These are phyloP conservation scores for Rhynchotus rufescens DNA, from an alignment of 2,797 vertebrate genomes.

Conservation along the genomic window DNA sequence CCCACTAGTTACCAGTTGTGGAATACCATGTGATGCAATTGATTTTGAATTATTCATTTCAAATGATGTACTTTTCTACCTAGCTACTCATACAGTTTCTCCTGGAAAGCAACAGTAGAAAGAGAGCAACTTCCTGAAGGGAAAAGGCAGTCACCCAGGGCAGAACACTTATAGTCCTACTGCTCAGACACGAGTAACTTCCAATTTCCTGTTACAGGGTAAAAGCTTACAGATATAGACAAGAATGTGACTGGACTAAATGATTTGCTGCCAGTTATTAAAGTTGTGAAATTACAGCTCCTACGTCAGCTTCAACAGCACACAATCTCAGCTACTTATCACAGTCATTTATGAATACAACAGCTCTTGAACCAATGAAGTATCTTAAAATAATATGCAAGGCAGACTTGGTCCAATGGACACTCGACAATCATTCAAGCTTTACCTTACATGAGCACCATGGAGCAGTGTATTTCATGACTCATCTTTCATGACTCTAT, in stretches of 20 bases:
- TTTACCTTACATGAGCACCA: rapidly evolving
- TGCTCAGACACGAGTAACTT: neutral
- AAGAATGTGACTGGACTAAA: neutral
- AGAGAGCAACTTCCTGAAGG: neutral
- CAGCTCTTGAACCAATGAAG: neutral
- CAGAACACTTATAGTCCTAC: neutral
- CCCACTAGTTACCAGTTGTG: neutral
- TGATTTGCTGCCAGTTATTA: neutral
- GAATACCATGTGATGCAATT: neutral
- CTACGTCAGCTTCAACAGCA: neutral
- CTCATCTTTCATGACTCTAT: neutral
- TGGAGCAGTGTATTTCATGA: neutral
- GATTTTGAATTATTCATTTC: neutral
- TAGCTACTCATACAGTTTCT: neutral
- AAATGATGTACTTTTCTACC: rapidly evolving
- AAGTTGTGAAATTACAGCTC: neutral
- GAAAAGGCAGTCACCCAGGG: neutral
- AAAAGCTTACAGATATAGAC: neutral
- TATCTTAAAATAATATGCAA: neutral
- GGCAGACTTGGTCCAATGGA: neutral
- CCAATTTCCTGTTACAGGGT: neutral
- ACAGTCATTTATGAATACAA: rapidly evolving
- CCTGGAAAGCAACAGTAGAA: neutral
- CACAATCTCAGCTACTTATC: neutral
- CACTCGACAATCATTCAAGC: neutral